phyloP scores from a whole-genome alignment of 2,797 vertebrate species.

The Morelia viridis region DNA sequence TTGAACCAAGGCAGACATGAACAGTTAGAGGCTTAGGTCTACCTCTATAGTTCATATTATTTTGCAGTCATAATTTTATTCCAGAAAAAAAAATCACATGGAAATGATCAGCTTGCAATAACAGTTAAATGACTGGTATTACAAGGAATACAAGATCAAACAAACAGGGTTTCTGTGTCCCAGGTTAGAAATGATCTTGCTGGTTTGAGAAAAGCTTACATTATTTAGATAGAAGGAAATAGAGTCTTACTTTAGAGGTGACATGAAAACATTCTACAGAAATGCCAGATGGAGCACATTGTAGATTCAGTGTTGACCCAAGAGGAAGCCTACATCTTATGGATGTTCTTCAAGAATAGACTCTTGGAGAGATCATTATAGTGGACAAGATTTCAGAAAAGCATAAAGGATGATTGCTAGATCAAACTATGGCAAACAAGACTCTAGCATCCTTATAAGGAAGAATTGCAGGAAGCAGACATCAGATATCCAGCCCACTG shows the following conservation, averaged over 20 bases:
- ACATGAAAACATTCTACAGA: background rate
- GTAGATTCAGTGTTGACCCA: background rate
- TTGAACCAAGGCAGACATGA: conserved; percentile 3
- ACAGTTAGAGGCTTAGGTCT: background rate
- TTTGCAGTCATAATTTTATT: background rate
- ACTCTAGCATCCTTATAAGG: background rate
- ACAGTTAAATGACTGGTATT: background rate
- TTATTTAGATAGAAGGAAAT: background rate
- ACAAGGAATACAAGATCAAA: background rate
- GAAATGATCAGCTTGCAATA: background rate
- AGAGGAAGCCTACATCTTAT: background rate
- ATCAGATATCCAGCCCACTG: background rate
- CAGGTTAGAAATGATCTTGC: background rate
- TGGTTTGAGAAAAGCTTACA: background rate
- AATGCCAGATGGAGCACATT: background rate
- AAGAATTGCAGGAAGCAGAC: background rate
- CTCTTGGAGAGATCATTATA: background rate
- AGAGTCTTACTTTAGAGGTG: background rate
- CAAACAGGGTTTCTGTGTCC: background rate
- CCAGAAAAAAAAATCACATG: background rate
- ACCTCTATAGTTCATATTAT: background rate
- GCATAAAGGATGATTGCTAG: background rate
- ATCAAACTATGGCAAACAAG: background rate
- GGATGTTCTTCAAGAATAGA: background rate
- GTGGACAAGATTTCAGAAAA: background rate